Evolutionary conservation across 2,888 invertebrate genomes (phyloP).

Genomic region (Empis livida): DNA sequence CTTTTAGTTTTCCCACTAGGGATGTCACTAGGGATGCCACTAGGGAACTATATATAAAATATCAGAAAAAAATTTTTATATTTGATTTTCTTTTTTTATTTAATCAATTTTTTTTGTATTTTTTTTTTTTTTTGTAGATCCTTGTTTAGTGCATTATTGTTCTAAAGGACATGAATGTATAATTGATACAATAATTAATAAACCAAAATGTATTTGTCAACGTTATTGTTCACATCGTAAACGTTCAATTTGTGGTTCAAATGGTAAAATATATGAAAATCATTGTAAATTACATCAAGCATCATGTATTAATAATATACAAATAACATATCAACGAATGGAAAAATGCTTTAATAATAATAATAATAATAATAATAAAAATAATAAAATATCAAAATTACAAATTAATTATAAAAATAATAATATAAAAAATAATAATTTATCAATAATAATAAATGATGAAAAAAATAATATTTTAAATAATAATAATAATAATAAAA

Average conservation of each 20-base stretch:
- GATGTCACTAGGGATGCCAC: no score
- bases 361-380: not conserved
- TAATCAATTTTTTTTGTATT: not conserved
- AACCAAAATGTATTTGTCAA: constrained; percentile 48
- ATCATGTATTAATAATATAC: constrained; percentile 42
- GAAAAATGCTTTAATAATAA: constrained; percentile 32
- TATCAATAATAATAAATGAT: no score
- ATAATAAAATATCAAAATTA: not conserved
- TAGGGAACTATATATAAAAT: no score
- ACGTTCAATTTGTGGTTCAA: constrained; percentile 50
- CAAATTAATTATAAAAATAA: no score
- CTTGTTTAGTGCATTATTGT: constrained; percentile 51
- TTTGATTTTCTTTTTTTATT: not conserved
- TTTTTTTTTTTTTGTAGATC: constrained; percentile 37
- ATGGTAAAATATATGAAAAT: constrained; percentile 52
- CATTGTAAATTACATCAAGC: constrained; percentile 54
- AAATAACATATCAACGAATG: constrained; percentile 43
- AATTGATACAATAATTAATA: constrained; percentile 33
- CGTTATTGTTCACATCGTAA: constrained; percentile 41
- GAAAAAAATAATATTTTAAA: not conserved
- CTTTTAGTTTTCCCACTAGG: no score
- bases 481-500: not conserved
- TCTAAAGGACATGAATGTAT: constrained; percentile 51
- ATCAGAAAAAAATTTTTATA: no score
- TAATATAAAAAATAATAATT: not conserved